Conservation (phyloP, 2,797 vertebrate genomes). For the Dendrocincla tyrannina region DNA sequence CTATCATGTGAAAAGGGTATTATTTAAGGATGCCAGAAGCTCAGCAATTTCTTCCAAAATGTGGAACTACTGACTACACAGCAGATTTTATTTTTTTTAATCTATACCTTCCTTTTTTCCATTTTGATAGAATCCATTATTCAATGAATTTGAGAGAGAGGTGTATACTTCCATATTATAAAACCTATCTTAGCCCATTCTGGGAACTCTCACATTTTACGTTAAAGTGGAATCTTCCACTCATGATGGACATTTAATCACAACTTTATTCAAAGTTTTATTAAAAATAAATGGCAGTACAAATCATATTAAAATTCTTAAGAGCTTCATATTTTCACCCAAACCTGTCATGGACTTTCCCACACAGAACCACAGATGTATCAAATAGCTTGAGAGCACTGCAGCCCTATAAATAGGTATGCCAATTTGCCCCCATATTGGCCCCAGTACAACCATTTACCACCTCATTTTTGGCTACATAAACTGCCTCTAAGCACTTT, state of each 20-base stretch:
- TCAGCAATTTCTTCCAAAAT: constrained; percentile 65
- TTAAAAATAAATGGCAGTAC: constrained; percentile 74
- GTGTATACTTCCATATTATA: background rate
- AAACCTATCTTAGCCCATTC: constrained; percentile 13
- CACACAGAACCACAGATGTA: constrained; percentile 70
- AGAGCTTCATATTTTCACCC: constrained; percentile 63
- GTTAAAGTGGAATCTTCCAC: constrained; percentile 58
- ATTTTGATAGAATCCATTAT: constrained; percentile 51
- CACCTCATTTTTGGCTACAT: constrained; percentile 68
- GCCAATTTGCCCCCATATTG: constrained; percentile 67
- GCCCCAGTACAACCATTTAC: constrained; percentile 71
- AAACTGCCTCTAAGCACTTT: constrained; percentile 73
- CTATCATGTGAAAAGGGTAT: constrained; percentile 72
- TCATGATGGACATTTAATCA: constrained; percentile 38
- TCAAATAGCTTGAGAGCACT: constrained; percentile 54
- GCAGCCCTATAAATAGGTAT: constrained; percentile 61
- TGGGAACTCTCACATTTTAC: background rate
- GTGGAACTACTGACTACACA: constrained; percentile 64
- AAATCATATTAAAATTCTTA: constrained; percentile 70
- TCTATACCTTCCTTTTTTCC: constrained; percentile 52
- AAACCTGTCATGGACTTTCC: constrained; percentile 57
- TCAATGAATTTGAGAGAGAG: constrained; percentile 44
- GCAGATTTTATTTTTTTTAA: constrained; percentile 39
- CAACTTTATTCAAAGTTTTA: constrained; percentile 70
- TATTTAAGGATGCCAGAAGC: constrained; percentile 72